Conservation (phyloP, 2,113 vertebrate species). For the Laticauda colubrina region DNA sequence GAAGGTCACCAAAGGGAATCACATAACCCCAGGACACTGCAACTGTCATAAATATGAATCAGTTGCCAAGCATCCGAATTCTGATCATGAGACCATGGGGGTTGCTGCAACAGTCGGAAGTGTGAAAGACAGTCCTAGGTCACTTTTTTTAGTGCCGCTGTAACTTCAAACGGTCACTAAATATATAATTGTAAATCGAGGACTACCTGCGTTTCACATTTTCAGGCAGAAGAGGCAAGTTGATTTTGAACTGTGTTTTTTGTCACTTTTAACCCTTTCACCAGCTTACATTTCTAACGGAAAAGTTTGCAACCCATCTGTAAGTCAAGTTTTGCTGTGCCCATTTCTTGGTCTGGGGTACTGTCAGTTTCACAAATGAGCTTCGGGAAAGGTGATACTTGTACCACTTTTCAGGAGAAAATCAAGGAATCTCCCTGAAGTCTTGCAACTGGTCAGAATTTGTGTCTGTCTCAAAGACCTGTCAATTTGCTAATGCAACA, state of each 20-base stretch:
- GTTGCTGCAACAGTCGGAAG: not conserved
- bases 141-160: not conserved
- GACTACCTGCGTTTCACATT: not conserved
- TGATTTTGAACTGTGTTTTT: constrained; percentile 41
- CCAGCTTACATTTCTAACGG: constrained; percentile 85
- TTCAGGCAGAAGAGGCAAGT: not conserved
- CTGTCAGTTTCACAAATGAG: constrained; percentile 51
- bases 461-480: not conserved
- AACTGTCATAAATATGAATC: not conserved
- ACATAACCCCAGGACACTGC: not conserved
- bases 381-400: constrained; percentile 3
- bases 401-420: not conserved
- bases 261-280: constrained; percentile 79
- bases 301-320: constrained; percentile 78
- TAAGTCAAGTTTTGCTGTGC: constrained; percentile 84
- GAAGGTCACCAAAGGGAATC: not conserved
- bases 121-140: not conserved
- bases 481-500: not conserved
- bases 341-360: constrained; percentile 46
- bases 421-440: not conserved
- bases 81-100: too few species aligned
- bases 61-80: not conserved
- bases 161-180: not conserved
- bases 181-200: not conserved
- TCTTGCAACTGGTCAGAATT: not conserved